Conservation (phyloP, 2,888 invertebrate genomes). For the Apeira syringaria region DNA sequence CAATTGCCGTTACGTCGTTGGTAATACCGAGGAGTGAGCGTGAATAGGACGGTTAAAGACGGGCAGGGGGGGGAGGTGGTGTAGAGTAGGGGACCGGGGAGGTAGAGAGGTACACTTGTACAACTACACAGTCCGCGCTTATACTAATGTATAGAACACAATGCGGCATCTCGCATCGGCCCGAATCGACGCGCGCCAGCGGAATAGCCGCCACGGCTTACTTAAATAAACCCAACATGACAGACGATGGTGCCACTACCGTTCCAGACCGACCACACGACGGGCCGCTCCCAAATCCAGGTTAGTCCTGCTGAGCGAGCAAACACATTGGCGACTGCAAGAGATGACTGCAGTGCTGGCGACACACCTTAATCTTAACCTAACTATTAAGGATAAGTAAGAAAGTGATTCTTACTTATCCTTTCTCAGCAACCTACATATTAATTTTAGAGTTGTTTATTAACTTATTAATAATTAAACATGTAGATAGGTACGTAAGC, state of each 20-base stretch:
- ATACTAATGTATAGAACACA: slow-evolving; percentile 67
- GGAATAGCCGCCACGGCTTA: slow-evolving; percentile 51
- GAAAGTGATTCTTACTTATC: too few relatives aligned
- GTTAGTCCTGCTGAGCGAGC: slow-evolving; percentile 65
- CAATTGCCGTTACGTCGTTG: slow-evolving; percentile 27
- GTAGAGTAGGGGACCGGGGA: neutral
- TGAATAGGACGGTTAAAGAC: neutral
- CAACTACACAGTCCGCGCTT: slow-evolving; percentile 28
- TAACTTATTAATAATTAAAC: too few relatives aligned
- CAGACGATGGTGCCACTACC: slow-evolving; percentile 45
- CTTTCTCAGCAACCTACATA: too few relatives aligned
- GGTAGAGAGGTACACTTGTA: neutral
- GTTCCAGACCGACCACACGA: slow-evolving; percentile 36
- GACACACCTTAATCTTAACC: too few relatives aligned
- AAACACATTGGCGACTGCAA: slow-evolving; percentile 6
- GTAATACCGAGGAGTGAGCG: neutral
- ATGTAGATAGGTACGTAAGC: too few relatives aligned
- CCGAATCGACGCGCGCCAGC: slow-evolving; percentile 75
- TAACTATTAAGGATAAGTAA: too few relatives aligned
- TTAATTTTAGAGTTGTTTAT: too few relatives aligned
- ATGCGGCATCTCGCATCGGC: slow-evolving; percentile 66
- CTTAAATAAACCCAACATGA: slow-evolving; percentile 61
- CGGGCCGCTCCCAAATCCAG: slow-evolving; percentile 41
- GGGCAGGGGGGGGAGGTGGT: slow-evolving; percentile 26
- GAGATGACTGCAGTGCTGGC: slow-evolving; percentile 6